Evolutionary conservation across 2,888 invertebrate genomes (phyloP).

Genomic region (Latrodectus hesperus): DNA sequence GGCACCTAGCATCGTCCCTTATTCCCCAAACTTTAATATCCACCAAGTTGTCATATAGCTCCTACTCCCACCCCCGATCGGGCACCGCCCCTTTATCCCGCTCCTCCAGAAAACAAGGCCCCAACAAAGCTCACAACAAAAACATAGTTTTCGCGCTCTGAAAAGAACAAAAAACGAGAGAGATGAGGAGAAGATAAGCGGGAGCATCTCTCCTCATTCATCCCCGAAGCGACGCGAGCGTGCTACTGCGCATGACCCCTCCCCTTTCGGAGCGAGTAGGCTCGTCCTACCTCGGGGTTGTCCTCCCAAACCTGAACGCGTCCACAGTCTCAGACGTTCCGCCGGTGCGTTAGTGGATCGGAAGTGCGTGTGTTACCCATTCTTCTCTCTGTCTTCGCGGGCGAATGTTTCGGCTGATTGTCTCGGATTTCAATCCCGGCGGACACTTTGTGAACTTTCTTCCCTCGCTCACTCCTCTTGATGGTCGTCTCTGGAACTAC

Average conservation of each 20-base stretch:
- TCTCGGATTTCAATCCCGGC: slow-evolving; percentile 21
- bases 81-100: neutral
- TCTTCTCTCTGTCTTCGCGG: neutral
- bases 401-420: slow-evolving; percentile 12
- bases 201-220: slow-evolving; percentile 7
- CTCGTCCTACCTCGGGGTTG: slow-evolving; percentile 22
- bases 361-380: neutral
- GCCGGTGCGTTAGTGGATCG: slow-evolving; percentile 1
- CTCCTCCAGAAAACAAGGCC: slow-evolving; percentile 13
- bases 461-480: slow-evolving; percentile 16
- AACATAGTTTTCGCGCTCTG: slow-evolving; percentile 7
- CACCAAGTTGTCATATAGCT: neutral
- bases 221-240: slow-evolving; percentile 10
- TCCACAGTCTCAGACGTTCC: neutral
- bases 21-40: neutral
- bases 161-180: neutral
- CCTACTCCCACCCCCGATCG: neutral
- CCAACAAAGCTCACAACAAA: slow-evolving; percentile 4
- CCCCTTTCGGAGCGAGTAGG: slow-evolving; percentile 41
- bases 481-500: slow-evolving; percentile 48
- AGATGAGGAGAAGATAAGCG: neutral
- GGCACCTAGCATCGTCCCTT: neutral
- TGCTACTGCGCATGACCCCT: slow-evolving; percentile 48
- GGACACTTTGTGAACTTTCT: slow-evolving; percentile 8
- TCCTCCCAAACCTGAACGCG: slow-evolving; percentile 31